Base-by-base conservation (phyloP, 1,140 invertebrate species). In the Drosophila athabasca region DNA sequence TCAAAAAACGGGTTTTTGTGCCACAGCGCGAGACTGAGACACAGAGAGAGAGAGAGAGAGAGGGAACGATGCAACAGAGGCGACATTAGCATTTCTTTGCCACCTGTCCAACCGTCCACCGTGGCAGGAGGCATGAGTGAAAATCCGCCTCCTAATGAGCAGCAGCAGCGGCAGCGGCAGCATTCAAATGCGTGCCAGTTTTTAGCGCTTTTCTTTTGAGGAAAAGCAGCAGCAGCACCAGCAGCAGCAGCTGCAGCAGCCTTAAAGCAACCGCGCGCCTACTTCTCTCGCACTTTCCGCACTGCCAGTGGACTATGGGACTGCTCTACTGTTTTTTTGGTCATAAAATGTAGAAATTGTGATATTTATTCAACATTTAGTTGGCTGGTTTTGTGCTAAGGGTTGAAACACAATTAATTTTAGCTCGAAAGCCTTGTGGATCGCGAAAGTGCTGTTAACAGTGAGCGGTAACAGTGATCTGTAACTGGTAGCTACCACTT, bases 141-240 rank as follows among this genome's bases (percentile, higher is more conserved):
- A 39, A 39, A 39, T 17, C 61, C 67, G 35, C 57, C 45, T 68
- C 39, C 60, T 84, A 84, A 84, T 84, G 81, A 80, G 82, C 72
- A 67, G 54, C 65, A 35, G 31, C 31, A 35, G 31, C 31, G 3
- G 31, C 31, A 35, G 31, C 35, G 65, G 59, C 62, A 51, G 58
- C 73, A 77, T 79, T 77, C 65, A 87, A 87, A 87, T 87, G 82
- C 69, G 78, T 77, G 78, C 82, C 53, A 81, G 74, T 81, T 85
- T 75, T 67, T 55, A 66, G 55, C 73, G 71, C 35, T 76, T 62
- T 76, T 49, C 66, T 76, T 73, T 64, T 44, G 70, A 51, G 35
- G 11, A 39, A 13, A 39, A 39, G 35, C 35, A 39, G 8, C 8
- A 5, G 35, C 11, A 31, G 31, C 17, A 1, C 0, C 31, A 48